phyloP scores from a whole-genome alignment of 2,113 vertebrate genomes.

The Speoplatyrhinus poulsoni region DNA sequence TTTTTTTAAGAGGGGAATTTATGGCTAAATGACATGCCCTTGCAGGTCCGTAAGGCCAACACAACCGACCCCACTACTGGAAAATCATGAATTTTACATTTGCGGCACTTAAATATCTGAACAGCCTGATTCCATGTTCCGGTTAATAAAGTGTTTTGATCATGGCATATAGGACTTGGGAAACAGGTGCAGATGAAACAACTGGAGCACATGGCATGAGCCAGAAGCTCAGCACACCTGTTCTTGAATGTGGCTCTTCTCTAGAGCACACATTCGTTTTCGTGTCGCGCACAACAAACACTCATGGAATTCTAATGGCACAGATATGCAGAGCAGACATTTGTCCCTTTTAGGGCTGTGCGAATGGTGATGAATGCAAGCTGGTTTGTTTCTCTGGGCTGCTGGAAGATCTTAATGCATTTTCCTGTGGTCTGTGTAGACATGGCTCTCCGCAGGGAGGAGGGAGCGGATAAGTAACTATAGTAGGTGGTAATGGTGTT shows the following conservation, averaged over 20 bases:
- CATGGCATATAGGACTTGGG: constrained; percentile 46
- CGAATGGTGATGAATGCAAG: constrained; percentile 71
- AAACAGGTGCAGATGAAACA: constrained; percentile 69
- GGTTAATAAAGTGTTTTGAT: constrained; percentile 68
- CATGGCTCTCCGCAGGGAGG: constrained; percentile 58
- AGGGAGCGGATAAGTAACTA: constrained; percentile 65
- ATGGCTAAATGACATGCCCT: neutral
- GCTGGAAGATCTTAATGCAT: constrained; percentile 67
- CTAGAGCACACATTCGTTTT: constrained; percentile 60
- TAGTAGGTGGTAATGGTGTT: constrained; percentile 68
- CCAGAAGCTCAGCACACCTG: constrained; percentile 71
- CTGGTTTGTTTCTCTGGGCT: constrained; percentile 58
- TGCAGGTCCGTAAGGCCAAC: too few species aligned
- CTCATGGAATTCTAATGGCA: constrained; percentile 65
- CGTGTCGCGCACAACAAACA: constrained; percentile 39
- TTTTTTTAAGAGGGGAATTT: neutral
- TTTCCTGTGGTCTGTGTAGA: constrained; percentile 56
- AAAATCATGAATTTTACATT: neutral
- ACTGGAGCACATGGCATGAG: constrained; percentile 67
- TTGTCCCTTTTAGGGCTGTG: constrained; percentile 70
- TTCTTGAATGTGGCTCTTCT: constrained; percentile 61
- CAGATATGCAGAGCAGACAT: constrained; percentile 67
- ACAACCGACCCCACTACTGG: too few species aligned
- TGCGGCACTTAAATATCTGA: constrained; percentile 16
- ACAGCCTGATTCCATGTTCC: constrained; percentile 5